Conservation (phyloP, 37 sponge, comb jelly and placozoan genomes). For the Chondrilla cf. caribensis region DNA sequence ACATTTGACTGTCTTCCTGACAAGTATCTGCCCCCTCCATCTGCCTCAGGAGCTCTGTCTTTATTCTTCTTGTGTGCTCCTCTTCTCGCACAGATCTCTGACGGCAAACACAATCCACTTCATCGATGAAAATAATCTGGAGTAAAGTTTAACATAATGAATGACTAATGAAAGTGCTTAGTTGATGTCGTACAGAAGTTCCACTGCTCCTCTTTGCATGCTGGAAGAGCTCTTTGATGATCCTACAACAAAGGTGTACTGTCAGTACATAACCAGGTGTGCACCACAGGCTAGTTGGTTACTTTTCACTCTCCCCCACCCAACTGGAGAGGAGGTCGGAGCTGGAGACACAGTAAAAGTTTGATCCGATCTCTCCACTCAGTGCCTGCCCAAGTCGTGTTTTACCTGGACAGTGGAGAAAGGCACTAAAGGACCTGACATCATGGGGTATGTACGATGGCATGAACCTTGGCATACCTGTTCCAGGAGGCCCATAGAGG, state of each 20-base stretch:
- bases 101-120: conserved; percentile 90
- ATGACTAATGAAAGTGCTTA: too few species aligned
- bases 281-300: neutral
- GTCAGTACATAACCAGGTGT: neutral
- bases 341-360: conserved; percentile 78
- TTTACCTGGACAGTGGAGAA: conserved; percentile 50
- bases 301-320: conserved; percentile 93
- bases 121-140: conserved; percentile 82
- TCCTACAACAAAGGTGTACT: neutral
- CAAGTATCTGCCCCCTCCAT: conserved; percentile 68
- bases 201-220: conserved; percentile 5
- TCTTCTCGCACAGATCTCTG: conserved; percentile 69
- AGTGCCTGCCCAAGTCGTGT: conserved; percentile 72
- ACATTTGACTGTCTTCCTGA: conserved; percentile 35
- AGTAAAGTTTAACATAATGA: neutral
- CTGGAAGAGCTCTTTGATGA: conserved; percentile 16
- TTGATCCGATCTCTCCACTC: conserved; percentile 68
- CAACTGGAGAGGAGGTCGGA: conserved; percentile 89
- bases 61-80: conserved; percentile 82
- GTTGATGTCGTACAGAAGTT: neutral
- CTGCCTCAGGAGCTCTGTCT: conserved; percentile 85
- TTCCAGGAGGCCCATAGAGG: conserved; percentile 89
- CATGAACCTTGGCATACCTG: conserved; percentile 31
- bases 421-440: neutral
- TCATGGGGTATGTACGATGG: neutral